These are phyloP conservation scores for Neocrepidodera transversa DNA, from an alignment of 2,888 invertebrate species.

Conservation along the genomic window DNA sequence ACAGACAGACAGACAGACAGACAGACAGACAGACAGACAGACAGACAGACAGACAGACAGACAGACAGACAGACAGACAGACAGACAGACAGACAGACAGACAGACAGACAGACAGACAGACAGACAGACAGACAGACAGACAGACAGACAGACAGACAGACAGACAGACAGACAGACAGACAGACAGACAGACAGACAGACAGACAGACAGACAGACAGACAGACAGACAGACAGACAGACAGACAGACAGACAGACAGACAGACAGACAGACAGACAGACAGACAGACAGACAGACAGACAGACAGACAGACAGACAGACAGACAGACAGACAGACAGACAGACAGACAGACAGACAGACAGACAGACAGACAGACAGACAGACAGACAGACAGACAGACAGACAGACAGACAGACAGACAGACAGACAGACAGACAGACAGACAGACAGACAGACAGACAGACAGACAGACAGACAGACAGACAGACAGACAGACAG, in stretches of 20 bases:
- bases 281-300: constrained; percentile 14
- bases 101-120: constrained; percentile 16
- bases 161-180: constrained; percentile 12
- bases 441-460: constrained; percentile 16
- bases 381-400: constrained; percentile 14
- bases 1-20: constrained; percentile 13
- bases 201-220: constrained; percentile 18
- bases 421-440: constrained; percentile 10
- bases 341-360: constrained; percentile 6
- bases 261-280: constrained; percentile 15
- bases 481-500: constrained; percentile 10
- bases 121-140: constrained; percentile 14
- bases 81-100: constrained; percentile 18
- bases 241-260: constrained; percentile 11
- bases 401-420: constrained; percentile 8
- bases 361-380: constrained; percentile 12
- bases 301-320: constrained; percentile 11
- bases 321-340: constrained; percentile 14
- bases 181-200: constrained; percentile 16
- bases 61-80: constrained; percentile 16
- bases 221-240: constrained; percentile 15
- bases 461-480: constrained; percentile 14
- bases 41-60: constrained; percentile 12
- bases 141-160: constrained; percentile 18
- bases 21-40: constrained; percentile 14